Base-by-base conservation (phyloP, 2,888 invertebrate genomes). In the Lasius fuliginosus region DNA sequence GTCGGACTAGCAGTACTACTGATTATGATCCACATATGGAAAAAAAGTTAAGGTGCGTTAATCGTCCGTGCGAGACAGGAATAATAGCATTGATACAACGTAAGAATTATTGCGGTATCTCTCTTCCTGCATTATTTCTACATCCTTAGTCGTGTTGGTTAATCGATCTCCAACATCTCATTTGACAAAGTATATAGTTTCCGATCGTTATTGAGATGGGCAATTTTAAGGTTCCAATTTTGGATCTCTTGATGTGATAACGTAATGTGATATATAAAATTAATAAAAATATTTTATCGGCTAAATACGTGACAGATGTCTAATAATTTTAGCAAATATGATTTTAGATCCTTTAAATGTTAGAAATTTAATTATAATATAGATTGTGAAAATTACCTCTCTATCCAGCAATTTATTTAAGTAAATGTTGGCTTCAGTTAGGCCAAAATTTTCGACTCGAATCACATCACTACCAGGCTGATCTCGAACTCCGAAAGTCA, bases 381-480 rank as follows among this genome's bases (percentile, higher is more conserved):
- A 65, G 23, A 36, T 64, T 64, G 23, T 23, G 1, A 0, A 11
- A 67, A 85, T 89, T 95, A 98, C 98, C 96, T 99, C 99, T 95
- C 98, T 96, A 96, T 99, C 99, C 93, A 99, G 96, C 95, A 98
- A 97, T 96, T 98, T 98, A 95, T 97, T 97, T 94, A 99, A 96
- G 95, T 97, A 98, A 93, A 99, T 96, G 95, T 98, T 97, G 91
- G 98, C 98, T 96, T 98, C 98, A 94, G 97, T 97, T 92, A 96
- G 96, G 92, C 97, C 97, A 92, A 97, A 96, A 95, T 97, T 98
- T 96, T 98, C 98, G 92, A 99, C 97, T 94, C 97, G 96, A 94
- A 99, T 97, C 89, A 98, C 97, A 95, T 98, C 97, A 95, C 97
- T 97, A 92, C 97, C 98, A 69, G 97, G 96, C 91, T 98, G 97